Evolutionary conservation across 2,797 vertebrate species (phyloP), one percentile per base, ranked within the genome.

Genomic region (Holocentrus rufus): DNA sequence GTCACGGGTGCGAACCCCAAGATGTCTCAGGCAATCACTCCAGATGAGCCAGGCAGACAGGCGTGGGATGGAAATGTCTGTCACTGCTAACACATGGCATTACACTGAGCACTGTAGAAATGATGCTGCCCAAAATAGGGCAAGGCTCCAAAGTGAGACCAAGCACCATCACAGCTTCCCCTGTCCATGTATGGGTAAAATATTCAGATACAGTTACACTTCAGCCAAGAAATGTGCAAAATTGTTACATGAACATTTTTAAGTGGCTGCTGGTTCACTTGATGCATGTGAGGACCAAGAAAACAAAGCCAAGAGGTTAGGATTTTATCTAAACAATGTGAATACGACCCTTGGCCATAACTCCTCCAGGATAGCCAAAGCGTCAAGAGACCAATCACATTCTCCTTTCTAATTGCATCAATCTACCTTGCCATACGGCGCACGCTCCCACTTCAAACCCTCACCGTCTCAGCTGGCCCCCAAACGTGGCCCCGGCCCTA

Each of bases 31-130:
- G 77, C 82, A 76, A 80, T 89, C 87, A 76, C 80, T 87, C 71
- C 69, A 79, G 77, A 86, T 84, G 87, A 90, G 87, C 25, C 70
- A 25, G 73, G 77, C 82, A 81, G 90, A 91, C 88, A 90, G 76
- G 88, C 88, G 81, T 90, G 81, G 81, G 87, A 89, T 86, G 79
- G 75, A 84, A 74, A 74, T 81, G 87, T 90, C 89, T 81, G 77
- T 85, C 86, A 85, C 82, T 39, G 71, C 79, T 69, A 79, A 83
- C 82, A 84, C 83, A 79, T 79, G 78, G 84, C 80, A 87, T 54
- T 46, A 58, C 62, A 83, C 58, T 67, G 76, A 89, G 65, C 55
- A 52, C 75, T 79, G 82, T 84, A 81, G 71, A 87, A 85, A 88
- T 89, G 79, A 80, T 22, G 77, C 22, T 61, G 71, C 80, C 80